Evolutionary conservation across 2,797 vertebrate species (phyloP).

Genomic region (Pangasius sanitwongsei): DNA sequence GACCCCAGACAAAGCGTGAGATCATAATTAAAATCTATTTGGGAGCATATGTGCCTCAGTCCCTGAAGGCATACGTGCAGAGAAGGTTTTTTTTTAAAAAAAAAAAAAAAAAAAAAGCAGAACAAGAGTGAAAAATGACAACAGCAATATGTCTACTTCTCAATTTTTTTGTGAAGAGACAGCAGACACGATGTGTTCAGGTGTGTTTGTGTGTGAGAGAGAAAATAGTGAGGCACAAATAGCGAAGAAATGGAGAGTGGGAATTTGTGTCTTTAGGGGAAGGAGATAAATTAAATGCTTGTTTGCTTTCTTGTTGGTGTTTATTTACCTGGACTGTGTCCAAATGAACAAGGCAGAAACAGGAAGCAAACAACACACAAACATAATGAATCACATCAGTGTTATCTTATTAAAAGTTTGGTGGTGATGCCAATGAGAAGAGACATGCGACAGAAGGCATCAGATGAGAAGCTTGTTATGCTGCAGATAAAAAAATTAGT

Average conservation of each 20-base stretch:
- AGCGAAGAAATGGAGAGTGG: slow-evolving; percentile 13
- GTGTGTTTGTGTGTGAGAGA: slow-evolving; percentile 2
- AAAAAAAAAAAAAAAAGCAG: slow-evolving; percentile 52
- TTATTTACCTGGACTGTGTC: slow-evolving; percentile 58
- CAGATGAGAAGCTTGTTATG: slow-evolving; percentile 46
- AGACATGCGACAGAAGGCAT: slow-evolving; percentile 39
- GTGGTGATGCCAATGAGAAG: slow-evolving; percentile 37
- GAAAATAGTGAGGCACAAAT: background rate
- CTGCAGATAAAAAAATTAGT: slow-evolving; percentile 30
- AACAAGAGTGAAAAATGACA: slow-evolving; percentile 64
- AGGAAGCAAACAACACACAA: slow-evolving; percentile 31
- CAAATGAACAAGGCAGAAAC: slow-evolving; percentile 46
- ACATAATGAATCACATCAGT: slow-evolving; percentile 54
- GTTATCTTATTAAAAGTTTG: slow-evolving; percentile 58
- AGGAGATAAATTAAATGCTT: slow-evolving; percentile 54
- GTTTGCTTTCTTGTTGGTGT: slow-evolving; percentile 56
- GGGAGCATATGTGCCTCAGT: slow-evolving; percentile 72
- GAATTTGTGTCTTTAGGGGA: slow-evolving; percentile 44
- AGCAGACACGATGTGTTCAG: background rate
- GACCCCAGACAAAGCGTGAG: slow-evolving; percentile 73
- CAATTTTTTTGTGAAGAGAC: background rate
- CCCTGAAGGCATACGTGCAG: slow-evolving; percentile 62
- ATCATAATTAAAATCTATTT: slow-evolving; percentile 82
- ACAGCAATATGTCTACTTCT: slow-evolving; percentile 21
- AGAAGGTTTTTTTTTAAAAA: slow-evolving; percentile 31